Evolutionary conservation across 2,113 vertebrate species (phyloP), one percentile per base, ranked within the genome.

Genomic region (Pluvianellus socialis): DNA sequence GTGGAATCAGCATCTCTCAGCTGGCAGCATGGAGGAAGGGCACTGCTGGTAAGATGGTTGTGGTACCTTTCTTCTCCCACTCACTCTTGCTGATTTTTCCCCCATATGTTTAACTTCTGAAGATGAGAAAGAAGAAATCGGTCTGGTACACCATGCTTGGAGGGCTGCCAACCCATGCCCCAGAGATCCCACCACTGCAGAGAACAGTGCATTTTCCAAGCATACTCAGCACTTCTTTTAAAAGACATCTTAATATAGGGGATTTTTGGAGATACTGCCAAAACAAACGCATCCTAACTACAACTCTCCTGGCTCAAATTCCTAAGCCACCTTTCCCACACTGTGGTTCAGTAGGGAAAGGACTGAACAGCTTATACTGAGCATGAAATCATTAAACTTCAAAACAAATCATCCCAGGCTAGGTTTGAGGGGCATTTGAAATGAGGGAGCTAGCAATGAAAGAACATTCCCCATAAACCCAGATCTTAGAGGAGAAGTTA

Each of bases 261-360:
- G 56, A 44, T 67, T 72, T 55, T 81, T 84, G 68, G 86, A 79
- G 40, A 35, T 72, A 21, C 53, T 75, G 76, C 88, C 76, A 72
- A 94, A 88, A 90, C 76, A 86, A 94, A 77, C 2, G 7, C 71
- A 40, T 77, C 68, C 65, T 63, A 59, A 86, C 55, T 81, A 30
- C 62, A 53, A 6, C 24, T 96, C 49, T 92, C 44, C 35, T 16
- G 15, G 53, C 30, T 95, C 73, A 85, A 17, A 70, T 86, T 94
- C 80, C 75, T 79, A 30, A 85, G n/a, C 66, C 62, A 91, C 89
- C 84, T 94, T 96, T 94, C 77, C 86, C 81, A 86, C 74, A 35
- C 53, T 79, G 47, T 13, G 61, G 30, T 89, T 94, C 80, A 66
- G 7, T 8, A 59, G 26, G 49, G 32, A 82, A 76, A 73, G 70